phyloP scores from a whole-genome alignment of 2,888 invertebrate genomes.

The Drosophila pegasa region DNA sequence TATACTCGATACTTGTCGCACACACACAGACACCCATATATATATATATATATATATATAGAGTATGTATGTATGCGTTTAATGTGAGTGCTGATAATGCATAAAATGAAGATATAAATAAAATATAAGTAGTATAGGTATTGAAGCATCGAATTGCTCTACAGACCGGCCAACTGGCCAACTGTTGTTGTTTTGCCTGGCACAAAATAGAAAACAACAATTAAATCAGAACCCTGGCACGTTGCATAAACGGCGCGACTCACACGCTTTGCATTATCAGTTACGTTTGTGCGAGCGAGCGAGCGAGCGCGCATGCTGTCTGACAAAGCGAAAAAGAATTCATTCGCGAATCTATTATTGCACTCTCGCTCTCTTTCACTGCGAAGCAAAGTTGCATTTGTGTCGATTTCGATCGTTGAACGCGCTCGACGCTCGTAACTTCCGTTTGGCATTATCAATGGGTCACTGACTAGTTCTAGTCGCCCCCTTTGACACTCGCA shows the following conservation, averaged over 20 bases:
- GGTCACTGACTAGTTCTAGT: slow-evolving; percentile 60
- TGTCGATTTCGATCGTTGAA: slow-evolving; percentile 23
- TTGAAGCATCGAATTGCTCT: slow-evolving; percentile 9
- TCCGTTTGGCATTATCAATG: slow-evolving; percentile 71
- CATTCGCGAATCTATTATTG: slow-evolving; percentile 17
- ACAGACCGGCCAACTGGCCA: slow-evolving; percentile 22
- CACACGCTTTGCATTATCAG: slow-evolving; percentile 47
- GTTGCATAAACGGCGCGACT: slow-evolving; percentile 38
- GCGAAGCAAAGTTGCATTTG: slow-evolving; percentile 23
- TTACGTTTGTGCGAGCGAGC: not conserved
- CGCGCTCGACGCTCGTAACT: slow-evolving; percentile 39
- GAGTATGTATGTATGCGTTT: slow-evolving; percentile 13
- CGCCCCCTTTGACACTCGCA: not conserved
- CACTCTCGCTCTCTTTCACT: slow-evolving; percentile 15
- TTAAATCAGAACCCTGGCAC: slow-evolving; percentile 24
- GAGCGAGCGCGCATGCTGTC: slow-evolving; percentile 11
- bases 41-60: not conserved
- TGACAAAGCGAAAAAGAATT: slow-evolving; percentile 5
- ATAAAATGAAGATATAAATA: slow-evolving; percentile 21
- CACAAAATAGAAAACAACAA: slow-evolving; percentile 1
- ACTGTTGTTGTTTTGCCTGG: slow-evolving; percentile 13
- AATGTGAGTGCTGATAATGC: slow-evolving; percentile 27
- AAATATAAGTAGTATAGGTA: slow-evolving; percentile 10
- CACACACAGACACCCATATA: not conserved
- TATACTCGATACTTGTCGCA: slow-evolving; percentile 52